Base-by-base conservation (phyloP, 2,113 vertebrate genomes). In the Lethenteron reissneri region DNA sequence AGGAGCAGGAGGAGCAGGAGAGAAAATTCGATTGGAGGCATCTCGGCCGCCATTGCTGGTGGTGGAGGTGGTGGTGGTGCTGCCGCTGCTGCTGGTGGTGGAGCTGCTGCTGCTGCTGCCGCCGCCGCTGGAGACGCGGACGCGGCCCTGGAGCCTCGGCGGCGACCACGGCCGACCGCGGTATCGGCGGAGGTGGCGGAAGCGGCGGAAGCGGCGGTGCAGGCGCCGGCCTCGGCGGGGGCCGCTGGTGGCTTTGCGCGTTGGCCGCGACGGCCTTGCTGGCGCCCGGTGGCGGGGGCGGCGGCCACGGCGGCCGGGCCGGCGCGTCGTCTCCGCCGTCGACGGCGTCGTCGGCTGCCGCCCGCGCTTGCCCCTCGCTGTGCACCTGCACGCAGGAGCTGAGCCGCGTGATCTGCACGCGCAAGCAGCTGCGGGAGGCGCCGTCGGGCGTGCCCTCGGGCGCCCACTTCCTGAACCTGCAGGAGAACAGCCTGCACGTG, bases 361-460 rank as follows among this genome's bases (percentile, higher is more conserved):
- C 94, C 77, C 94, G 97, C 78, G 96, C 94, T 75, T 99, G 94
- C 81, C 92, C 92, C 75, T 99, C 94, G 0, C 88, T 90, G 77
- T 99, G 94, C 78, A 97, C 91, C 78, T 97, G 94, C 78, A 99
- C 91, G 77, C 96, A 99, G 82, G 92, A 99, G 82, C 96, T 99
- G 81, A 97, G 92, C 83, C 97, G 97, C 80, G 92, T 99, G 76
- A 96, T 97, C 75, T 99, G 94, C 56, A 92, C 92, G 11, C 84
- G 94, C 9, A 87, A 94, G 73, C 87, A 91, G 73, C 82, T 99
- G 70, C 81, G 92, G 21, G 94, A 99, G 76, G 94, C 97, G 75
- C 94, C 94, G n/a, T 92, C 97, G 78, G 89, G 92, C 78, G 97
- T 99, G 78, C 97, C 94, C 56, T 96, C 92, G 76, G 97, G 97